These are phyloP conservation scores for Epinephelus malabaricus DNA, from an alignment of 2,797 vertebrate genomes.

Conservation along the genomic window DNA sequence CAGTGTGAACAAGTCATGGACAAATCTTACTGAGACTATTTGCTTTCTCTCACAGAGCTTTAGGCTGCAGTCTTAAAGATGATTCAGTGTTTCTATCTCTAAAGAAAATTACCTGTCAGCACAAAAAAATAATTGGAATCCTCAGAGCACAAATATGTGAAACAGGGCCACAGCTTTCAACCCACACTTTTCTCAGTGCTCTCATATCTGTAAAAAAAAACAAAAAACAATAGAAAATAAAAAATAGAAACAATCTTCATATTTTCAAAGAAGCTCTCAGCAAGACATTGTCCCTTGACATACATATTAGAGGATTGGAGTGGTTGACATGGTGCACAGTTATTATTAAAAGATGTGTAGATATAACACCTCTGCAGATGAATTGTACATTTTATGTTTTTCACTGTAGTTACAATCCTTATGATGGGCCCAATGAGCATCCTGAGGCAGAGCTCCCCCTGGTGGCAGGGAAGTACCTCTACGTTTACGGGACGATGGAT, in stretches of 20 bases:
- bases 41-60: conserved; percentile 50
- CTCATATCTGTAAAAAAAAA: conserved; percentile 11
- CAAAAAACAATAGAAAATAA: conserved; percentile 7
- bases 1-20: conserved; percentile 31
- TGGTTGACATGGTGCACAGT: conserved; percentile 16
- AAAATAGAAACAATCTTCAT: conserved; percentile 21
- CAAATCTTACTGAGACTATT: conserved; percentile 36
- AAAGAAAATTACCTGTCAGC: conserved; percentile 75
- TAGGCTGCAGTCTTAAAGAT: conserved; percentile 60
- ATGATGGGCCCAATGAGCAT: conserved; percentile 98
- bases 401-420: conserved; percentile 95
- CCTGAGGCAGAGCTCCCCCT: conserved; percentile 98
- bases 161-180: conserved; percentile 53
- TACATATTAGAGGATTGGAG: conserved; percentile 6
- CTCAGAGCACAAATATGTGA: conserved; percentile 65
- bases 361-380: not conserved
- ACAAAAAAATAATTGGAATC: conserved; percentile 76
- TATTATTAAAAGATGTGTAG: not conserved
- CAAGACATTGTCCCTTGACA: not conserved
- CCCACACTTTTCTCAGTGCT: conserved; percentile 35
- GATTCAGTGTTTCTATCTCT: conserved; percentile 67
- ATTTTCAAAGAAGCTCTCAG: conserved; percentile 37
- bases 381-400: conserved; percentile 20
- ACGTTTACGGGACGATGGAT: conserved; percentile 98
- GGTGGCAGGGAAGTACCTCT: conserved; percentile 97